A percentile compares a stretch with the other conserved stretches of the same genome.
Conservation (phyloP, 2,888 invertebrate genomes). For the Tuta absoluta region DNA sequence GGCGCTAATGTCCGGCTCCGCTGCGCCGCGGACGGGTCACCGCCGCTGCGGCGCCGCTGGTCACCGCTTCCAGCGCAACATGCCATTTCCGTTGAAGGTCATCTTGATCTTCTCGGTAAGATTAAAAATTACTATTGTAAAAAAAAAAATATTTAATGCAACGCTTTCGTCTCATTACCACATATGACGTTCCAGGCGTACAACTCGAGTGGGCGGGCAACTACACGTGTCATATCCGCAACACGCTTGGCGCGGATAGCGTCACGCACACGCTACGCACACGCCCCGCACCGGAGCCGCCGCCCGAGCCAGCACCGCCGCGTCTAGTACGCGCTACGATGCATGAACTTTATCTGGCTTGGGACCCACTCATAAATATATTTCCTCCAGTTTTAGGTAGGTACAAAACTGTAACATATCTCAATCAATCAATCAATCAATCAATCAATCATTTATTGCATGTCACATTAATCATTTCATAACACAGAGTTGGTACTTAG, state of each 20-base stretch:
- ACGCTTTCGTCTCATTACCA: background rate
- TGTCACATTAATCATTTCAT: too few species aligned
- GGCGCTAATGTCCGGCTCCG: slow-evolving; percentile 84
- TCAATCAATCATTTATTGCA: too few species aligned
- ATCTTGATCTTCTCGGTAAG: slow-evolving; percentile 58
- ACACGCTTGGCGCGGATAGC: slow-evolving; percentile 89
- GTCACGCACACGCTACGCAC: slow-evolving; percentile 84
- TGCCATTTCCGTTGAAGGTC: slow-evolving; percentile 80
- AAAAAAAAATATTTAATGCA: background rate
- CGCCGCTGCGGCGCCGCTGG: slow-evolving; percentile 84
- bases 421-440: too few species aligned
- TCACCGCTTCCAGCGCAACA: slow-evolving; percentile 75
- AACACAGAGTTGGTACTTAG: too few species aligned
- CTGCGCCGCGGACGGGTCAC: slow-evolving; percentile 84
- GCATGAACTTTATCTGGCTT: slow-evolving; percentile 80
- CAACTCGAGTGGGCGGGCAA: slow-evolving; percentile 85
- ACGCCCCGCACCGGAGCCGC: slow-evolving; percentile 83
- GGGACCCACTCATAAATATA: slow-evolving; percentile 74
- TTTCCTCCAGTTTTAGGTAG: slow-evolving; percentile 11
- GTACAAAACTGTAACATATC: too few species aligned
- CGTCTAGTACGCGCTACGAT: slow-evolving; percentile 80
- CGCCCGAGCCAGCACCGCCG: slow-evolving; percentile 82
- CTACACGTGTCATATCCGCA: slow-evolving; percentile 88
- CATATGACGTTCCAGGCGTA: slow-evolving; percentile 71
- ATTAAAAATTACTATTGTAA: background rate